These are phyloP conservation scores for Meda fulgida DNA, from an alignment of 2,797 vertebrate species.

Conservation along the genomic window DNA sequence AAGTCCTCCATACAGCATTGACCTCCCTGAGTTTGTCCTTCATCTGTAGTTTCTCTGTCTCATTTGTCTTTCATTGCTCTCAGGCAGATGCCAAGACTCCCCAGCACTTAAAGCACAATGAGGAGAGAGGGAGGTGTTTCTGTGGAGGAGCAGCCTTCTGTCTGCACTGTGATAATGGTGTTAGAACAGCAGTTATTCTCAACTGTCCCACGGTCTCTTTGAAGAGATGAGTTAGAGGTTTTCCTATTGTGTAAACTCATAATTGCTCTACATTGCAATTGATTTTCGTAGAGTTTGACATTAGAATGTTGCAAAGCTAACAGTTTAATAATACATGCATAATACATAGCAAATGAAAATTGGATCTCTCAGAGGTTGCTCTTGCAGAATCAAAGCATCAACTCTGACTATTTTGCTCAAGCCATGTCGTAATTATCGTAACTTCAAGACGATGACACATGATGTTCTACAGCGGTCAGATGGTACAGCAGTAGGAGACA, in stretches of 20 bases:
- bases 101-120: slow-evolving; percentile 36
- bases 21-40: slow-evolving; percentile 38
- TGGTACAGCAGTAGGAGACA: background rate
- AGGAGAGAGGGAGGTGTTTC: slow-evolving; percentile 50
- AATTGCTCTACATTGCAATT: background rate
- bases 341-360: background rate
- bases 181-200: slow-evolving; percentile 55
- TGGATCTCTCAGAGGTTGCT: background rate
- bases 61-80: slow-evolving; percentile 47
- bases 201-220: slow-evolving; percentile 27
- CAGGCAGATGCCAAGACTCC: slow-evolving; percentile 48
- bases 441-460: background rate
- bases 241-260: background rate
- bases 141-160: slow-evolving; percentile 44
- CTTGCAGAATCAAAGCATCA: background rate
- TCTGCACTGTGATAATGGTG: slow-evolving; percentile 61
- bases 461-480: background rate
- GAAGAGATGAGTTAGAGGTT: slow-evolving; percentile 1
- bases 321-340: background rate
- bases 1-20: slow-evolving; percentile 24
- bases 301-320: background rate
- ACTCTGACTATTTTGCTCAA: background rate
- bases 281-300: slow-evolving; percentile 4
- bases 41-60: slow-evolving; percentile 51
- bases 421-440: background rate